These are phyloP conservation scores for Steatornis caripensis DNA, from an alignment of 2,113 vertebrate genomes.

Conservation along the genomic window DNA sequence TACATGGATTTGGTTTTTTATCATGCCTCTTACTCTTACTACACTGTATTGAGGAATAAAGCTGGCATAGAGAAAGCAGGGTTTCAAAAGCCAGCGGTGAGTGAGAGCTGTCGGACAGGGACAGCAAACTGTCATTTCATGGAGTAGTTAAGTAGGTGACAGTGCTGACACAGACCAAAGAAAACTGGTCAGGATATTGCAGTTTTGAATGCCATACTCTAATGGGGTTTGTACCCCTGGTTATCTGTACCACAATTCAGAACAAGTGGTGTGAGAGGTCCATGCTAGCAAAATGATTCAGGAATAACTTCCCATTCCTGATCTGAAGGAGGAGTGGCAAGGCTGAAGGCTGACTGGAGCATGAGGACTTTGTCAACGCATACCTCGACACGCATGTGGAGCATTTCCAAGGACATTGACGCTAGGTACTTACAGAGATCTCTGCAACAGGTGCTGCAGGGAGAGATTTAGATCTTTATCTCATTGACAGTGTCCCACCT, in stretches of 20 bases:
- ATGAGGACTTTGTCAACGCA: background rate
- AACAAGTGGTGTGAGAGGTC: background rate
- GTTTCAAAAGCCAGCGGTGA: too few relatives aligned
- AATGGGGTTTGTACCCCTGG: background rate
- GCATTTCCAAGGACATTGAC: background rate
- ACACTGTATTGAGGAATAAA: too few relatives aligned
- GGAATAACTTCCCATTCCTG: background rate
- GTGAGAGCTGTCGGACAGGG: background rate
- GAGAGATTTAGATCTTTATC: background rate
- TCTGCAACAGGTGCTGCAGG: background rate
- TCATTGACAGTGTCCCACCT: background rate
- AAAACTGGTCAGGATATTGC: background rate
- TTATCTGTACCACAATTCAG: background rate
- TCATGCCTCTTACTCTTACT: too few relatives aligned
- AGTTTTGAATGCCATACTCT: background rate
- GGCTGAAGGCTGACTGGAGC: background rate
- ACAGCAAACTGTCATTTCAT: background rate
- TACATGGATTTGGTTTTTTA: too few relatives aligned
- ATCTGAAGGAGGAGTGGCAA: background rate
- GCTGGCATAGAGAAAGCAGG: too few relatives aligned
- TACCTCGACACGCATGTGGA: too few relatives aligned
- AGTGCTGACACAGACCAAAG: background rate
- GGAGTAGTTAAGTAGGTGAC: background rate
- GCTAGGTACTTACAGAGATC: background rate
- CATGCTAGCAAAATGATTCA: background rate